A percentile compares a stretch with the other conserved stretches of the same genome.
Evolutionary conservation across 1,140 invertebrate genomes (phyloP).

Genomic region (Drosophila seguyi): DNA sequence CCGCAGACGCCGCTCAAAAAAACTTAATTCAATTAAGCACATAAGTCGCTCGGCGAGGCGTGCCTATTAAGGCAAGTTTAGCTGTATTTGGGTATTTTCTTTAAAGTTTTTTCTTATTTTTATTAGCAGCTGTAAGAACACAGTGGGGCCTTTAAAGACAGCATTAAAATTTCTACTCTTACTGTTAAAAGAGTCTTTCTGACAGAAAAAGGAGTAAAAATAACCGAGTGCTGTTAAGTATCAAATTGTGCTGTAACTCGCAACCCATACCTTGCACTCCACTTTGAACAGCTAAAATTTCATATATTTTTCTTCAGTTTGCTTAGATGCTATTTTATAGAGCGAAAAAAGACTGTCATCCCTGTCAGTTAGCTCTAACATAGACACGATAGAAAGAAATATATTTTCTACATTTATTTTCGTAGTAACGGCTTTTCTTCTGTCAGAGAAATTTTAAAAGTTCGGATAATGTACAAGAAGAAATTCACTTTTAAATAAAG

Average conservation of each 20-base stretch:
- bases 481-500: neutral
- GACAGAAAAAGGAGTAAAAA: neutral
- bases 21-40: constrained; percentile 69
- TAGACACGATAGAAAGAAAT: too few relatives aligned
- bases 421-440: too few relatives aligned
- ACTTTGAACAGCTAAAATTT: too few relatives aligned
- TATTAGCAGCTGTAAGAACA: constrained; percentile 12
- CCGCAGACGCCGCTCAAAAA: neutral
- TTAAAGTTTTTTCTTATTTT: constrained; percentile 1
- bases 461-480: too few relatives aligned
- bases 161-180: neutral
- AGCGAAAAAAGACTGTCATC: too few relatives aligned
- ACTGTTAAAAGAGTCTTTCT: neutral
- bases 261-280: too few relatives aligned
- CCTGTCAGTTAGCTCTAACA: too few relatives aligned
- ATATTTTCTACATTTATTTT: too few relatives aligned
- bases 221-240: neutral
- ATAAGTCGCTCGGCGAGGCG: constrained; percentile 64
- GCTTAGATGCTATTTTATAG: too few relatives aligned
- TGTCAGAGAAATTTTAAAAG: too few relatives aligned
- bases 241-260: too few relatives aligned
- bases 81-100: constrained; percentile 24
- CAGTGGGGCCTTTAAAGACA: neutral
- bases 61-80: constrained; percentile 20
- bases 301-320: too few relatives aligned